Conservation (phyloP, 2,888 invertebrate species). For the Polydesmus complanatus region DNA sequence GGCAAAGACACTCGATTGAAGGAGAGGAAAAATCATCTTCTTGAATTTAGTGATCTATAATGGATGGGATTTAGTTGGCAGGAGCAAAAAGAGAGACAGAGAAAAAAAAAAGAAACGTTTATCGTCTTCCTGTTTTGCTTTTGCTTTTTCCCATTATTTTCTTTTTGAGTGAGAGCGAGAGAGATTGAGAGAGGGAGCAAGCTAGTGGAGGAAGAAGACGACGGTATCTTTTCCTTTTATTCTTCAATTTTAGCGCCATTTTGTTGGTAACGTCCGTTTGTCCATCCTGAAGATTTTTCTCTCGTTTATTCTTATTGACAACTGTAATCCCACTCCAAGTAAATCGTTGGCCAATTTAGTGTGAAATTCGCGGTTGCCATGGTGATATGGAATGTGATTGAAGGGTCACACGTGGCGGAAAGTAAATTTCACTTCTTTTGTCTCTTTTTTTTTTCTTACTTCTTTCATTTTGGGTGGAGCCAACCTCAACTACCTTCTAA, state of each 20-base stretch:
- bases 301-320: neutral
- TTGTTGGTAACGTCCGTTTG: neutral
- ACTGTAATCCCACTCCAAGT: neutral
- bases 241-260: neutral
- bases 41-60: neutral
- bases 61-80: neutral
- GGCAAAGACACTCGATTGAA: too few relatives aligned
- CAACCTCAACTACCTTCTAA: too few relatives aligned
- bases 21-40: too few relatives aligned
- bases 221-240: neutral
- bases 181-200: too few relatives aligned
- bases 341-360: slow-evolving; percentile 1
- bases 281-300: neutral
- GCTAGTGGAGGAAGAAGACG: neutral
- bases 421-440: neutral
- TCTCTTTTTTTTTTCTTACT: neutral
- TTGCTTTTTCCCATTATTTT: neutral
- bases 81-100: neutral
- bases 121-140: neutral
- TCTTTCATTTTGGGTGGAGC: too few relatives aligned
- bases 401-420: neutral
- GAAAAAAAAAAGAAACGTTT: neutral
- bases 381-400: neutral
- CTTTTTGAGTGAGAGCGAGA: too few relatives aligned
- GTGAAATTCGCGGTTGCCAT: slow-evolving; percentile 1